Base-by-base conservation (phyloP, 30 jellyfish, hydroid and myxozoan species). In the Sanderia malayensis region DNA sequence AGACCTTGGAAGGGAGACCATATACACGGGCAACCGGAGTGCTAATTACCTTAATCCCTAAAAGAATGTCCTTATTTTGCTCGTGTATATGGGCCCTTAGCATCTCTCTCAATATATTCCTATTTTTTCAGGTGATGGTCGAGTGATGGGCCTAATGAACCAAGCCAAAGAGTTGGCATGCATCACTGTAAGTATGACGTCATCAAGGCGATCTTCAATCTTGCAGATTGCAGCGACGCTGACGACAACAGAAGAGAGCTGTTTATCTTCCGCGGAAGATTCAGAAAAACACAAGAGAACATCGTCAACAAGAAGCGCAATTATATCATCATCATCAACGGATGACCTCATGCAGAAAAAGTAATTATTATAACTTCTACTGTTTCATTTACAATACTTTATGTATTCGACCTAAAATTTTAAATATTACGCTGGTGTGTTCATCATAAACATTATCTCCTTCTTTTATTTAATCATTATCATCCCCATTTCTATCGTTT, bases 271-370 rank as follows among this genome's bases (percentile, higher is more conserved):
- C 6, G n/a, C n/a, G n/a, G 52, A 37, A 4, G 52, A 37, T 13
- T 4, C 13, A 13, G 10, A 37, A 37, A 37, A 61, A 25, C 20
- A 29, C 13, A 52, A 30, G 64, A 25, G 10, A 29, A 44, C 67
- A 9, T n/a, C n/a, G n/a, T n/a, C n/a, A n/a, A 47, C 49, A 1
- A 76, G 74, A 45, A n/a, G n/a, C n/a, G n/a, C n/a, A n/a, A n/a
- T n/a, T n/a, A n/a, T n/a, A n/a, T n/a, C n/a, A n/a, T 76, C 87
- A 37, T 64, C 64, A 27, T 78, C 89, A 2, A 78, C 80, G 11
- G 89, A 78, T 10, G 89, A 78, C 13, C 13, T 37, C 10, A 4
- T 37, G 52, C 52, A 37, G 52, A 37, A 37, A 37, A 37, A 13
- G 52, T 37, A 6, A 37, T 6, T 13, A 37, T 13, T 18, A 66